phyloP scores from a whole-genome alignment of 2,113 vertebrate species.

The Megaceryle maxima region DNA sequence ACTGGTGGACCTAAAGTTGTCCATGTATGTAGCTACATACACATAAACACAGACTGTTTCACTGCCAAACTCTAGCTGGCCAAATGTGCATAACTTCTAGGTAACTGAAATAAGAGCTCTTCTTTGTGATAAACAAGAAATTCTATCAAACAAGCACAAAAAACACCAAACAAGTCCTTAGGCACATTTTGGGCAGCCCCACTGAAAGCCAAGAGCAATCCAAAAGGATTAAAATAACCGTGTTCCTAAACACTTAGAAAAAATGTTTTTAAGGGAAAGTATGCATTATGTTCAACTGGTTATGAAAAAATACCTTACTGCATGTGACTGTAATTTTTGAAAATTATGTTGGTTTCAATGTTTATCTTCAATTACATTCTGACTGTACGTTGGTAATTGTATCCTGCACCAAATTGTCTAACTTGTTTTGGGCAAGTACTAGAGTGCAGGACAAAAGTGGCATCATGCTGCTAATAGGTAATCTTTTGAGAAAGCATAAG shows the following conservation, averaged over 20 bases:
- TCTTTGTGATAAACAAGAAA: not conserved
- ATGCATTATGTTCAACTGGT: not conserved
- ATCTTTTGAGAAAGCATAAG: not conserved
- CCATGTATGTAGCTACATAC: not conserved
- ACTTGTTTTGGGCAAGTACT: not conserved
- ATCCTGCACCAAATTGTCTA: not conserved
- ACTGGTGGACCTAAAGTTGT: not conserved
- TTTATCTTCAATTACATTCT: not conserved
- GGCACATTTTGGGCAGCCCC: not conserved
- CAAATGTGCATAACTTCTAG: not conserved
- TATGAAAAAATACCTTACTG: not conserved
- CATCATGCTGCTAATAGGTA: not conserved
- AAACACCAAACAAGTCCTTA: not conserved
- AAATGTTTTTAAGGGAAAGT: not conserved
- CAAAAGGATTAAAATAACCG: not conserved
- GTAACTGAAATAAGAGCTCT: not conserved
- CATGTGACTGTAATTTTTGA: not conserved
- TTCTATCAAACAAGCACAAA: not conserved
- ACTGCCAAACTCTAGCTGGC: not conserved
- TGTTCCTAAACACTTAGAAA: not conserved
- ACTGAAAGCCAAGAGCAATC: not conserved
- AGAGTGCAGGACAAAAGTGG: not conserved
- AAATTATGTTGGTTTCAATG: not conserved
- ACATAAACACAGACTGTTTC: not conserved
- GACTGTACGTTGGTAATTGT: not conserved